A percentile compares a stretch with the other conserved stretches of the same genome.
These are phyloP conservation scores for Amia ocellicauda DNA, from an alignment of 2,113 vertebrate species.

Conservation along the genomic window DNA sequence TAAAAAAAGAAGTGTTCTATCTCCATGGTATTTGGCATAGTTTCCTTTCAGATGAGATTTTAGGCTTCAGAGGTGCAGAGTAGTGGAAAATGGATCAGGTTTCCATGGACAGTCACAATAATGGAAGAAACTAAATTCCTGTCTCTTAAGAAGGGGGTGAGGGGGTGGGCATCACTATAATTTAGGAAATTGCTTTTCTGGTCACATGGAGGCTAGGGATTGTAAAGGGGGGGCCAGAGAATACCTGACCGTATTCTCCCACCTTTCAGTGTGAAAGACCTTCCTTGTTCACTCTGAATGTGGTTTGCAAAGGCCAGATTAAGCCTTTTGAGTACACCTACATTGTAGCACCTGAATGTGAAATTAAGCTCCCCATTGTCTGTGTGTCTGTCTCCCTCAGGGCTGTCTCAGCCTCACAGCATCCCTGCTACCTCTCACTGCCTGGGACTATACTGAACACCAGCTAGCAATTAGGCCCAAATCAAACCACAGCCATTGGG, in stretches of 20 bases:
- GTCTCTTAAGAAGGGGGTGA: slow-evolving; percentile 2
- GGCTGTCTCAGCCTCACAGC: slow-evolving; percentile 32
- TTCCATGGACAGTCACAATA: slow-evolving; percentile 30
- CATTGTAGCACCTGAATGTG: slow-evolving; percentile 60
- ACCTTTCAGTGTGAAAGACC: slow-evolving; percentile 61
- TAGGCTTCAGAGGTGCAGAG: too few species aligned
- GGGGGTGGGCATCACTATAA: slow-evolving; percentile 30
- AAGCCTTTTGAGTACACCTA: slow-evolving; percentile 60
- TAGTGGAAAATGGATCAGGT: slow-evolving; percentile 48
- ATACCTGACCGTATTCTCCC: slow-evolving; percentile 58
- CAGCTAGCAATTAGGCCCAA: slow-evolving; percentile 52
- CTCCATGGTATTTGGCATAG: too few species aligned
- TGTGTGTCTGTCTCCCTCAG: slow-evolving; percentile 34
- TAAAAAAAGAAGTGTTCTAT: too few species aligned
- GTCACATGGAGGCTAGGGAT: slow-evolving; percentile 25
- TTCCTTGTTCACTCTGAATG: slow-evolving; percentile 59
- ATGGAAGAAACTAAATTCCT: slow-evolving; percentile 33
- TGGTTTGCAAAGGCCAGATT: slow-evolving; percentile 41
- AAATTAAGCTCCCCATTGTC: slow-evolving; percentile 65
- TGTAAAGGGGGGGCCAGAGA: slow-evolving; percentile 19
- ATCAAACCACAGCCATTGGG: slow-evolving; percentile 49
- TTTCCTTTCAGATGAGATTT: too few species aligned
- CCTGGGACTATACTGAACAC: slow-evolving; percentile 38
- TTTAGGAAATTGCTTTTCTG: slow-evolving; percentile 38
- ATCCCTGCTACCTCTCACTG: slow-evolving; percentile 42